phyloP scores from a whole-genome alignment of 2,797 vertebrate species.

The Enteromius mattozi region DNA sequence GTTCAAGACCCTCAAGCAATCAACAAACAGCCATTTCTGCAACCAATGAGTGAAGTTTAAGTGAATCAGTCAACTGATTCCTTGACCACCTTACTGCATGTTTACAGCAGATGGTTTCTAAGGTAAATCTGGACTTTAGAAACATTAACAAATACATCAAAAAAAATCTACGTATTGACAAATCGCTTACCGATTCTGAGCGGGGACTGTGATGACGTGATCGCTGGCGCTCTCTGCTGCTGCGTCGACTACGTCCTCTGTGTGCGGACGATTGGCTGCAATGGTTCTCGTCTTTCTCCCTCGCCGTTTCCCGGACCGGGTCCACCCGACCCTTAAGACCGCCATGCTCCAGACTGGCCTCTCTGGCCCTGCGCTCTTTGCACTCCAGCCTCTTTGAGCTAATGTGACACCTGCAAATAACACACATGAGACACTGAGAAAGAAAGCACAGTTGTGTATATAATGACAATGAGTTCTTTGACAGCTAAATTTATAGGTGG shows the following conservation, averaged over 20 bases:
- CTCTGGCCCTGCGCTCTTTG: constrained; percentile 76
- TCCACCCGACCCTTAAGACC: constrained; percentile 17
- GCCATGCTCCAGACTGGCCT: constrained; percentile 73
- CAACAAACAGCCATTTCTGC: constrained; percentile 42
- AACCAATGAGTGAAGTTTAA: constrained; percentile 30
- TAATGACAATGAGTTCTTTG: not conserved
- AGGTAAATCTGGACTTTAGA: constrained; percentile 3
- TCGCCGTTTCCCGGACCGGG: constrained; percentile 23
- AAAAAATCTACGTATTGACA: not conserved
- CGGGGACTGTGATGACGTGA: constrained; percentile 69
- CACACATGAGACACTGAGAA: not conserved
- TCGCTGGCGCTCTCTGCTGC: constrained; percentile 78
- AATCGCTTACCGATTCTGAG: constrained; percentile 80
- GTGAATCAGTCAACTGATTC: not conserved
- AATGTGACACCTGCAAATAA: constrained; percentile 77
- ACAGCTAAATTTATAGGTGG: not conserved
- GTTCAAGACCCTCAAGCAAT: constrained; percentile 35
- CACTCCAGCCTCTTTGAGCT: constrained; percentile 80
- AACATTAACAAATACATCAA: not conserved
- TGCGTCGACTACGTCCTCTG: constrained; percentile 71
- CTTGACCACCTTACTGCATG: not conserved
- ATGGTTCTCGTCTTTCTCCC: constrained; percentile 74
- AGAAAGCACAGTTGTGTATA: not conserved
- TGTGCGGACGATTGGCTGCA: constrained; percentile 83
- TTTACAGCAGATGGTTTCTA: constrained; percentile 7